phyloP scores from a whole-genome alignment of 1,140 invertebrate species.

The Glomeris maerens region DNA sequence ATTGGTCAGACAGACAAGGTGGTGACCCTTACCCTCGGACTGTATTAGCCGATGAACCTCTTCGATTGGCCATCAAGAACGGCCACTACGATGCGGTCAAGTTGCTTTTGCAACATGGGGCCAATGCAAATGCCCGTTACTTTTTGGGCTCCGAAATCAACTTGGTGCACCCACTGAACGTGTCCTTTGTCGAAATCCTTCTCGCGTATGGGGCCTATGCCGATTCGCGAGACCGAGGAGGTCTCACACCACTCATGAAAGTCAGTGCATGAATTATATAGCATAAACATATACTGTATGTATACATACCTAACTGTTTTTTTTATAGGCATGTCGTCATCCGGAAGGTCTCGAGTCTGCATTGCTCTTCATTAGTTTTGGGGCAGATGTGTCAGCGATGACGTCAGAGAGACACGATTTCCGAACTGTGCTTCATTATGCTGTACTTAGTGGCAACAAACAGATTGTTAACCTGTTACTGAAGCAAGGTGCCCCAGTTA shows the following conservation, averaged over 20 bases:
- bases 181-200: constrained; percentile 63
- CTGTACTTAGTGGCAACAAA: constrained; percentile 62
- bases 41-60: constrained; percentile 49
- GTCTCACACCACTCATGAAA: constrained; percentile 76
- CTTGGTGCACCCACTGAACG: constrained; percentile 55
- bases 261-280: constrained; percentile 48
- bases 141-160: constrained; percentile 85
- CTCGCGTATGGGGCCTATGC: constrained; percentile 70
- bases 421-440: constrained; percentile 70
- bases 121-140: constrained; percentile 47
- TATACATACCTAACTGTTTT: neutral
- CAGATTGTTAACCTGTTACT: constrained; percentile 63
- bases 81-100: constrained; percentile 58
- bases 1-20: constrained; percentile 16
- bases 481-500: constrained; percentile 59
- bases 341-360: constrained; percentile 56
- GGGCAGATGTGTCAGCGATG: constrained; percentile 67
- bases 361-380: constrained; percentile 56
- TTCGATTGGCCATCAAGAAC: constrained; percentile 67
- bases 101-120: constrained; percentile 51
- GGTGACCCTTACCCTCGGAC: constrained; percentile 20
- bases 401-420: constrained; percentile 63
- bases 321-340: constrained; percentile 3
- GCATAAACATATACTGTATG: neutral
- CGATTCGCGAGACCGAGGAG: constrained; percentile 65